Conservation (phyloP, 2,888 invertebrate genomes). For the Pristionchus exspectatus region DNA sequence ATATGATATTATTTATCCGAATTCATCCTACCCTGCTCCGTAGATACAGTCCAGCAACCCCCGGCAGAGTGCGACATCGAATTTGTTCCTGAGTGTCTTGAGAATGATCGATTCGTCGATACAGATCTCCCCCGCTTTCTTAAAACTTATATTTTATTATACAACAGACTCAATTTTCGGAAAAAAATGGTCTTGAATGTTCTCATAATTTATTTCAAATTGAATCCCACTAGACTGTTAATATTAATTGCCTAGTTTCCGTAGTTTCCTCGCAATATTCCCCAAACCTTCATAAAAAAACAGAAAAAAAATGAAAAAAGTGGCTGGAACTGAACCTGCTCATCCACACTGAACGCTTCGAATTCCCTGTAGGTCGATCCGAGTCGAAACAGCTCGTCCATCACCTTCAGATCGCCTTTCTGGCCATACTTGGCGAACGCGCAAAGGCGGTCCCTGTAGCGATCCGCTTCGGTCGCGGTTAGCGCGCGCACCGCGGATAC, state of each 20-base stretch:
- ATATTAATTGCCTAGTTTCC: too few relatives aligned
- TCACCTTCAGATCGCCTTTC: neutral
- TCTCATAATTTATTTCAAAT: too few relatives aligned
- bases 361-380: neutral
- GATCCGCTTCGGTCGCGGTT: neutral
- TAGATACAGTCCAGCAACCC: neutral
- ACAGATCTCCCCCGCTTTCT: neutral
- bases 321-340: too few relatives aligned
- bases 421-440: neutral
- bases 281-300: too few relatives aligned
- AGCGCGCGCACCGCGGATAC: neutral
- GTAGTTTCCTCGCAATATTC: too few relatives aligned
- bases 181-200: too few relatives aligned
- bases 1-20: too few relatives aligned
- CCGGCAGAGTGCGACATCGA: neutral
- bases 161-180: too few relatives aligned
- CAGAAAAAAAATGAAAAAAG: too few relatives aligned
- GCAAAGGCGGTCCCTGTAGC: neutral
- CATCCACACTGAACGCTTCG: neutral
- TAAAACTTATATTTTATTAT: neutral
- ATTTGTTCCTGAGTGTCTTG: neutral
- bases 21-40: neutral
- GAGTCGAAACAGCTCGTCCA: slow-evolving; percentile 6
- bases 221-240: too few relatives aligned
- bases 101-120: neutral